A percentile compares a stretch with the other conserved stretches of the same genome.
These are phyloP conservation scores for Hydrocynus forskahlii DNA, from an alignment of 2,797 vertebrate genomes.

Conservation along the genomic window DNA sequence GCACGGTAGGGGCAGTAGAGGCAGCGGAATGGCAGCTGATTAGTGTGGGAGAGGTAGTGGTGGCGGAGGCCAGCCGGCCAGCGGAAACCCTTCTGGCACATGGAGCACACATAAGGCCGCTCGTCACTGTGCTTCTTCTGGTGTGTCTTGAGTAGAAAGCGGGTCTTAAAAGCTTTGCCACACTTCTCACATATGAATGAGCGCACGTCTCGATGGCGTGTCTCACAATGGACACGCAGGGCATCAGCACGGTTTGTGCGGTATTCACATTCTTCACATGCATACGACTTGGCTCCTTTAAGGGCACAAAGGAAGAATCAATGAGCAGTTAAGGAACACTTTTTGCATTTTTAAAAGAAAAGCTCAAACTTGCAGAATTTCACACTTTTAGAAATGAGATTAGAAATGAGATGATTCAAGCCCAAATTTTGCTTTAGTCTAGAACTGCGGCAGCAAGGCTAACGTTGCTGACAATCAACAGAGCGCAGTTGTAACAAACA, in stretches of 20 bases:
- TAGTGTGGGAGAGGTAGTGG: constrained; percentile 94
- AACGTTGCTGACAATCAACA: too few species aligned
- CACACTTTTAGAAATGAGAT: too few species aligned
- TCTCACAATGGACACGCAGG: constrained; percentile 89
- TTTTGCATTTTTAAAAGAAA: not conserved
- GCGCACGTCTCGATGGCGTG: constrained; percentile 87
- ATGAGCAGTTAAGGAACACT: not conserved
- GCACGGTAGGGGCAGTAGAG: constrained; percentile 91
- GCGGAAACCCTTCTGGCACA: constrained; percentile 89
- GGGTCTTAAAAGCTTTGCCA: constrained; percentile 96
- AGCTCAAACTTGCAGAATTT: too few species aligned
- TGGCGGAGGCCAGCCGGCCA: constrained; percentile 95
- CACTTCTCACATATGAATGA: constrained; percentile 96
- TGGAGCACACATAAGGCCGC: constrained; percentile 85
- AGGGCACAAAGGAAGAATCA: not conserved
- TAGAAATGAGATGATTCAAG: too few species aligned
- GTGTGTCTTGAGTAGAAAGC: constrained; percentile 93
- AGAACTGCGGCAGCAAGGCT: too few species aligned
- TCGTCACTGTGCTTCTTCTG: constrained; percentile 92
- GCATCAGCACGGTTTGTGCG: constrained; percentile 92
- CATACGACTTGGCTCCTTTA: constrained; percentile 89
- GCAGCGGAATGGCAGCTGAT: constrained; percentile 92
- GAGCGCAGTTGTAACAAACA: too few species aligned
- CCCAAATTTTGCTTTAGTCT: too few species aligned
- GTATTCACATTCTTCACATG: constrained; percentile 90